Conservation (phyloP, 1,140 invertebrate species). For the Danaus plexippus region DNA sequence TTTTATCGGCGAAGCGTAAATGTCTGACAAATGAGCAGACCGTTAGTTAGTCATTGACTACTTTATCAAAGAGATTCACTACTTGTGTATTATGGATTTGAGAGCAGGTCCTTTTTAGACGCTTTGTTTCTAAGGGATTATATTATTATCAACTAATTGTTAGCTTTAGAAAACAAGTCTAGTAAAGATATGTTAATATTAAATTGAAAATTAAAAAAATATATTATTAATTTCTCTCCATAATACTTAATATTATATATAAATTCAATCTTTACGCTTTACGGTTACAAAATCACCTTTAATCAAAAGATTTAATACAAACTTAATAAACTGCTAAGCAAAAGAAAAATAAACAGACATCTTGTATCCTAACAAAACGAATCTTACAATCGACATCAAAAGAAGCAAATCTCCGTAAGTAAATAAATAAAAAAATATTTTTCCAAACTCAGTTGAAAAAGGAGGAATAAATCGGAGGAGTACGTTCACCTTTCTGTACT, state of each 20-base stretch:
- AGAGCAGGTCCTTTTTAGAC: too few relatives aligned
- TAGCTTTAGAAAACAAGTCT: neutral
- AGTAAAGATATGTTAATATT: too few relatives aligned
- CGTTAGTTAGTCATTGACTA: conserved; percentile 21
- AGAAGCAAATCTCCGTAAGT: conserved; percentile 59
- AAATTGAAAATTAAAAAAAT: too few relatives aligned
- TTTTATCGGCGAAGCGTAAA: conserved; percentile 20
- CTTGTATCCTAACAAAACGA: conserved; percentile 47
- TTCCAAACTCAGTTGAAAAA: conserved; percentile 49
- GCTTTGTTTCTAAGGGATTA: neutral
- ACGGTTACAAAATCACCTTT: too few relatives aligned
- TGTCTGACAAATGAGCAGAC: conserved; percentile 23
- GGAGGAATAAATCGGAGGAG: conserved; percentile 55
- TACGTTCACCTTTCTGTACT: conserved; percentile 52
- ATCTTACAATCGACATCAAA: conserved; percentile 60
- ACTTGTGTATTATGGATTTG: conserved; percentile 3
- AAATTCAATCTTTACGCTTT: too few relatives aligned
- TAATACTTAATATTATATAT: too few relatives aligned
- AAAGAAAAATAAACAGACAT: conserved; percentile 27
- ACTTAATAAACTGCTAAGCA: conserved; percentile 28
- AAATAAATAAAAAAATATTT: conserved; percentile 64
- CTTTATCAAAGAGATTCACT: conserved; percentile 18
- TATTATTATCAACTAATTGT: conserved; percentile 1
- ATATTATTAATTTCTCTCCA: too few relatives aligned
- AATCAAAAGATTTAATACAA: too few relatives aligned